Percentiles rank a stretch among this genome's conserved stretches.
Evolutionary conservation across 2,797 vertebrate species (phyloP).

Genomic region (Enoplosus armatus): DNA sequence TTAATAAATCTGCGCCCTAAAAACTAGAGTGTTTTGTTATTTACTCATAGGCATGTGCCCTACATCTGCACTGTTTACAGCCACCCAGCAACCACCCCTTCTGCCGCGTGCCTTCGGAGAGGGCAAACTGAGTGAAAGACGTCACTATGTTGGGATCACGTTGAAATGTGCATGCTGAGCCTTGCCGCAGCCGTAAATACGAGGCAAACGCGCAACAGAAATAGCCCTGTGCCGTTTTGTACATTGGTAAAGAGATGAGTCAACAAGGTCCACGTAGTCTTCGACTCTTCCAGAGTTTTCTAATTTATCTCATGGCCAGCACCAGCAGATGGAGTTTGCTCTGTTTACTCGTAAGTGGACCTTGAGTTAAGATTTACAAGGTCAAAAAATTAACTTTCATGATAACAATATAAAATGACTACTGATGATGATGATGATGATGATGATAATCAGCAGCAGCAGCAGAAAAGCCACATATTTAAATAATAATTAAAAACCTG

Average conservation of each 20-base stretch:
- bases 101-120: constrained; percentile 68
- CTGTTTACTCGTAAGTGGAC: not conserved
- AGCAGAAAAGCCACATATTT: not conserved
- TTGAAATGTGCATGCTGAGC: constrained; percentile 72
- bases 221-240: not conserved
- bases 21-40: not conserved
- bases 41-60: constrained; percentile 43
- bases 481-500: not conserved
- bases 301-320: not conserved
- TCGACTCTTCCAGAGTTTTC: not conserved
- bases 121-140: constrained; percentile 44
- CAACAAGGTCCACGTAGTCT: not conserved
- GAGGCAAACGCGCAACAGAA: constrained; percentile 37
- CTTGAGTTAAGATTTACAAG: not conserved
- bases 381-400: not conserved
- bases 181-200: constrained; percentile 62
- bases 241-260: not conserved
- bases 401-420: not conserved
- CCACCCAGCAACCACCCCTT: constrained; percentile 58
- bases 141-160: constrained; percentile 68
- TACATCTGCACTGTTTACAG: constrained; percentile 73
- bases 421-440: too few relatives aligned
- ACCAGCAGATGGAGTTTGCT: not conserved
- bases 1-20: too few relatives aligned
- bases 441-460: not conserved